Base-by-base conservation (phyloP, 2,888 invertebrate species). In the Ellobium chinense region DNA sequence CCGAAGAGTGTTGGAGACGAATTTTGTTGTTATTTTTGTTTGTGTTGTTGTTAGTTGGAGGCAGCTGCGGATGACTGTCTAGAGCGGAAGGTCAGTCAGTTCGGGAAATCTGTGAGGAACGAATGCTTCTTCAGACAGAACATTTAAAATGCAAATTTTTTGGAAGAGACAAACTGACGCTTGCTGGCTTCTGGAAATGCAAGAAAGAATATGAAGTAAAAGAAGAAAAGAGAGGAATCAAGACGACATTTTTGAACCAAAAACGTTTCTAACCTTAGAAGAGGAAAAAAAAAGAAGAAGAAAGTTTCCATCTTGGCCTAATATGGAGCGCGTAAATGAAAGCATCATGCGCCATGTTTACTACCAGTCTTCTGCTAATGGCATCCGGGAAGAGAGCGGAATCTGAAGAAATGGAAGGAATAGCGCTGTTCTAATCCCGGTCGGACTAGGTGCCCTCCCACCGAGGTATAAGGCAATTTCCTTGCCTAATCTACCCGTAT, bases 391-490 rank as follows among this genome's bases (percentile, higher is more conserved):
- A 70, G 65, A 72, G 66, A 76, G 66, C 58, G 72, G 60, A 63
- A 70, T 72, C 76, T 72, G 76, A 73, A 77, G 81, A 83, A 81
- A 81, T 83, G 81, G 83, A 83, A 81, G 76, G 68, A 80, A 77
- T 77, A 79, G 60, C 68, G 77, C 74, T 60, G n/a, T 27, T 63
- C 69, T 83, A 83, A 83, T 83, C 83, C 82, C 39, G 54, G 29
- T 29, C 27, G 74, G 68, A 56, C 74, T 37, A 54, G 66, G 34
- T 62, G 66, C 76, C 66, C 76, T 58, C 63, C 87, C 73, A 76
- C 75, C 83, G 87, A 84, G 87, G 85, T 86, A 83, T 85, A 87
- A 88, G 87, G 85, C 87, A 88, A 88, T 88, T 88, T 88, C 85
- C 87, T 83, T 66, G 69, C 68, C 84, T 87, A 87, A 88, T 88